These are phyloP conservation scores for Halesus radiatus DNA, from an alignment of 1,140 invertebrate species.

Conservation along the genomic window DNA sequence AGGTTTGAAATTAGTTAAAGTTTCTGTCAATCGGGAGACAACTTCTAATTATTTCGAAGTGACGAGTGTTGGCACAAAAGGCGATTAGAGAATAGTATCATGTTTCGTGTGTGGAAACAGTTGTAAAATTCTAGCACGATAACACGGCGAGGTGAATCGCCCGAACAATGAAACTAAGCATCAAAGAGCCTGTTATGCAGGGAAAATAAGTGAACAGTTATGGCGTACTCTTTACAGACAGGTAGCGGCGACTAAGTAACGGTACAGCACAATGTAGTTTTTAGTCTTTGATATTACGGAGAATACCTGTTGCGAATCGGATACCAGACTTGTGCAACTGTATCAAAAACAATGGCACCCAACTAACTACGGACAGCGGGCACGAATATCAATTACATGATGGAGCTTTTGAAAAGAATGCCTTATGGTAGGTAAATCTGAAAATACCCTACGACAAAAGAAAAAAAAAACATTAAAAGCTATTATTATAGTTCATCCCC, in stretches of 20 bases:
- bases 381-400: too few relatives aligned
- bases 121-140: neutral
- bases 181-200: conserved; percentile 15
- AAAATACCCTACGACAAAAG: too few relatives aligned
- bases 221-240: neutral
- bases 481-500: too few relatives aligned
- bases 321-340: conserved; percentile 16
- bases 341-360: conserved; percentile 18
- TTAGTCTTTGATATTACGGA: conserved; percentile 13
- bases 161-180: conserved; percentile 10
- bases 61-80: too few relatives aligned
- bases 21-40: conserved; percentile 3
- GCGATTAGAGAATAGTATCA: neutral
- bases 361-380: neutral
- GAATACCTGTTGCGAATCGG: conserved; percentile 31
- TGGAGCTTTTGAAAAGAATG: too few relatives aligned
- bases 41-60: neutral
- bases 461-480: too few relatives aligned
- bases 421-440: too few relatives aligned
- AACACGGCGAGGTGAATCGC: neutral
- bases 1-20: neutral
- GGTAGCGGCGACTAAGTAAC: conserved; percentile 1
- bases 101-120: neutral
- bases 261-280: neutral
- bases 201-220: conserved; percentile 32